phyloP scores from a whole-genome alignment of 2,113 vertebrate species.

The Amblyornis subalaris region DNA sequence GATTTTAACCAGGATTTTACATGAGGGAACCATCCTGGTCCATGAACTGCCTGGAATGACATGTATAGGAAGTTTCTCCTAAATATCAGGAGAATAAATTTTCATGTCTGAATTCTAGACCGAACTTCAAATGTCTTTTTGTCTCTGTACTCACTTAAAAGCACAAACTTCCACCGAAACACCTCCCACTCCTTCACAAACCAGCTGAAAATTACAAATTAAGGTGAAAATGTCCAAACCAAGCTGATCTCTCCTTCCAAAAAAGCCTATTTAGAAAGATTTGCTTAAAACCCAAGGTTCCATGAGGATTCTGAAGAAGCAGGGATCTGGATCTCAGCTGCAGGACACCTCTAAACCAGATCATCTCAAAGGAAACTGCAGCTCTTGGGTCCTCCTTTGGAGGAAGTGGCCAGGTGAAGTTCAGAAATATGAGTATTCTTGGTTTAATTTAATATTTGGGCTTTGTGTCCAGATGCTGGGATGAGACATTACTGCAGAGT shows the following conservation, averaged over 20 bases:
- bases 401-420: background rate
- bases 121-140: background rate
- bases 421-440: background rate
- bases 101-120: slow-evolving; percentile 34
- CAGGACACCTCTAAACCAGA: background rate
- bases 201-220: background rate
- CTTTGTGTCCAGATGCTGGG: background rate
- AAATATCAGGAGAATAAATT: slow-evolving; percentile 22
- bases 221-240: background rate
- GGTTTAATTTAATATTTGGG: background rate
- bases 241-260: background rate
- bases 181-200: background rate
- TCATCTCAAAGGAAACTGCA: background rate
- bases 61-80: background rate
- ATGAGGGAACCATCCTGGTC: background rate
- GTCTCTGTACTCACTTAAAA: background rate
- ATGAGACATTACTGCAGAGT: background rate
- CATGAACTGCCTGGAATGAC: background rate
- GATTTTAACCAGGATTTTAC: background rate
- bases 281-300: background rate
- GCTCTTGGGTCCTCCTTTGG: background rate
- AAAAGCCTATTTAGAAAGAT: background rate
- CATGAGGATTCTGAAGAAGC: background rate
- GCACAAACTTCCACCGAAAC: background rate
- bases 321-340: background rate